Base-by-base conservation (phyloP, 37 sponge, comb jelly and placozoan species). In the Aphrocallistes beatrix region DNA sequence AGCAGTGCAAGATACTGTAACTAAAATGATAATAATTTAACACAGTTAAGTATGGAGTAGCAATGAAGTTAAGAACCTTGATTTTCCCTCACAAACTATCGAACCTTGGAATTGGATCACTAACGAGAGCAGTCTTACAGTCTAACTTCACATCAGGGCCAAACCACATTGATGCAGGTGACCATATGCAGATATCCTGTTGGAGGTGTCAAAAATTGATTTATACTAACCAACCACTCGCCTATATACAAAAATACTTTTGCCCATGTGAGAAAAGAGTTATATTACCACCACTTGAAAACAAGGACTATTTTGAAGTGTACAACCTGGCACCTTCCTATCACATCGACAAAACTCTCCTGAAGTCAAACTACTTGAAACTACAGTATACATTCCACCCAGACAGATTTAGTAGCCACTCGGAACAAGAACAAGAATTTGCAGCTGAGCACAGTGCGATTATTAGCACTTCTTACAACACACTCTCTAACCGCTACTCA, bases 371-470 rank as follows among this genome's bases (percentile, higher is more conserved):
- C n/a, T 60, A 60, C 21, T 6, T 60, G 17, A 60, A 60, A 28
- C 75, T 60, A 60, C 75, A 60, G 75, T 60, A 60, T 13, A 21
- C 10, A 13, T 60, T 60, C 21, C 75, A 60, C 21, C 75, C 75
- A 13, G 75, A 60, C 34, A 60, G 75, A 13, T 60, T 60, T 60
- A 60, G 75, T 60, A 60, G 3, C 8, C 10, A 30, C n/a, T 60
- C 75, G 34, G 28, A 60, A 13, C 25, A 30, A 28, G 75, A 60
- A 13, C 75, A 60, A 30, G 75, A 60, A 25, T 25, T 60, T 19
- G 75, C 75, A 60, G 75, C 75, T 60, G 75, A 60, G 75, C 75
- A 60, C 34, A 32, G 32, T 13, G 75, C 75, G 75, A 30, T 60
- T 60, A 28, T 60, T 60, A 60, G 75, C 75, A 60, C 75, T 30